A percentile compares a stretch with the other conserved stretches of the same genome.
phyloP scores from a whole-genome alignment of 2,113 vertebrate species.

The Dipodomys ordii region DNA sequence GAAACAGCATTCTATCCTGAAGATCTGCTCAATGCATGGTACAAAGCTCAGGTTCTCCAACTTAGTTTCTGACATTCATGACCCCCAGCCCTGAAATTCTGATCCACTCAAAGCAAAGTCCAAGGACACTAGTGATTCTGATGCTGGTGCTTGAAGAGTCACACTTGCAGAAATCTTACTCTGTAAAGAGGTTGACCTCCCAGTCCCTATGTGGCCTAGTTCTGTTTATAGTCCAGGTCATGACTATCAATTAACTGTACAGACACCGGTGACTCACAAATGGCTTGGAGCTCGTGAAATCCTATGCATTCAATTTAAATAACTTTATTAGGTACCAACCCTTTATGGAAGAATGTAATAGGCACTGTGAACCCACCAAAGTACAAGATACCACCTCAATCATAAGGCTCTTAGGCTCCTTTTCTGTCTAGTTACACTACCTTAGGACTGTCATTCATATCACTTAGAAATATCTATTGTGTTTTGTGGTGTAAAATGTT shows the following conservation, averaged over 20 bases:
- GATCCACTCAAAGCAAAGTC: background rate
- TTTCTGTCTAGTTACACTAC: constrained; percentile 40
- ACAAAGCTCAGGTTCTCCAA: background rate
- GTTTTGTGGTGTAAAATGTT: background rate
- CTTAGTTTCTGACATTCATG: background rate
- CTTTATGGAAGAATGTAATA: constrained; percentile 18
- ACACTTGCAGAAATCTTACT: constrained; percentile 29
- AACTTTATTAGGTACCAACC: constrained; percentile 57
- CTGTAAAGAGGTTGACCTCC: background rate
- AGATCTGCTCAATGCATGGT: background rate
- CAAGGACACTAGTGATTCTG: background rate
- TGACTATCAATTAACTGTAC: constrained; percentile 46
- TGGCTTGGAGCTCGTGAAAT: constrained; percentile 62
- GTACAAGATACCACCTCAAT: background rate
- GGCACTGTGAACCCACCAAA: constrained; percentile 34
- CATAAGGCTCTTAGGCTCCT: background rate
- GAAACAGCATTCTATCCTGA: background rate
- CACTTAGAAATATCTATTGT: constrained; percentile 32
- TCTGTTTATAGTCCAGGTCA: background rate
- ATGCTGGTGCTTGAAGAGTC: background rate
- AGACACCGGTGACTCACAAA: constrained; percentile 41
- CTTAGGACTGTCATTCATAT: constrained; percentile 4
- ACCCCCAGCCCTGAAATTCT: background rate
- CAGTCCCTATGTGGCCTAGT: background rate
- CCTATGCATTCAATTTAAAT: constrained; percentile 24